Percentiles rank a stretch among this genome's conserved stretches.
Evolutionary conservation across 2,888 invertebrate species (phyloP).

Genomic region (Plemyria rubiginata): DNA sequence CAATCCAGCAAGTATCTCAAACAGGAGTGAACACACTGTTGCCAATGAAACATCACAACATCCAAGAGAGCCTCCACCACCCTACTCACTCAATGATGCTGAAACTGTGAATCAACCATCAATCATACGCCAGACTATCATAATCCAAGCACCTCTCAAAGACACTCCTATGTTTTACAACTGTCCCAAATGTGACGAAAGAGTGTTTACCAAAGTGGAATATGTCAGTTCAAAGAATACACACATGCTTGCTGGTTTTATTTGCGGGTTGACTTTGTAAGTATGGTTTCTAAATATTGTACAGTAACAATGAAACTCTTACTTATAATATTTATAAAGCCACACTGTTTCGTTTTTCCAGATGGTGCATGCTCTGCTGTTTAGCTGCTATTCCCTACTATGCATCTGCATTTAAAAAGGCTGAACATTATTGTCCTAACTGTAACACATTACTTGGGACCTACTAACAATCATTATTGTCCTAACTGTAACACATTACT

Average conservation of each 20-base stretch:
- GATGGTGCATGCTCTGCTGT: conserved; percentile 77
- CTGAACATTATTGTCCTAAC: conserved; percentile 72
- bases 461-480: conserved; percentile 70
- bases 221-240: conserved; percentile 71
- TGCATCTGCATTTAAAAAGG: conserved; percentile 64
- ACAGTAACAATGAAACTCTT: too few relatives aligned
- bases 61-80: conserved; percentile 65
- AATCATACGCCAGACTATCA: conserved; percentile 59
- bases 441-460: conserved; percentile 69
- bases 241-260: conserved; percentile 74
- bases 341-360: conserved; percentile 47
- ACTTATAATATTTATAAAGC: too few relatives aligned
- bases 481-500: conserved; percentile 68
- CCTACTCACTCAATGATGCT: conserved; percentile 54
- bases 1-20: conserved; percentile 45
- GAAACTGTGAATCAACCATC: conserved; percentile 49
- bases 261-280: conserved; percentile 75
- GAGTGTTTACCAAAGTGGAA: conserved; percentile 66
- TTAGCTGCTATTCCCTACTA: conserved; percentile 72
- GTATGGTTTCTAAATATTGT: conserved; percentile 37
- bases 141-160: conserved; percentile 61
- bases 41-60: conserved; percentile 46
- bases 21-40: conserved; percentile 44
- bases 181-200: conserved; percentile 66
- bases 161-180: conserved; percentile 58